Evolutionary conservation across 1,140 invertebrate genomes (phyloP).

Genomic region (Phortica variegata): DNA sequence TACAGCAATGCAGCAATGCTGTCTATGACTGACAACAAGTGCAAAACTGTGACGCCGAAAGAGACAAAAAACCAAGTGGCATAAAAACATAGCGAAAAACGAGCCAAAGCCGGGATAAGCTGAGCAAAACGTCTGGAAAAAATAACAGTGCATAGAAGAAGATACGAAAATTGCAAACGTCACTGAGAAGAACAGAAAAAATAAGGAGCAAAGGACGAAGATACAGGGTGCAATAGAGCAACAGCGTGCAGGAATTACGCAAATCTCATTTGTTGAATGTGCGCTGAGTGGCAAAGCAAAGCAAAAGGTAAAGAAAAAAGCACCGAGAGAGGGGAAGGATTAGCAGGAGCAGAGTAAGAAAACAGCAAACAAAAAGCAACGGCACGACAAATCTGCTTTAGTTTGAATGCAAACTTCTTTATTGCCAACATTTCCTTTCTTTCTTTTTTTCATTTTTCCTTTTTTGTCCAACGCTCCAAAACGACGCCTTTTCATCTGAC

Average conservation of each 20-base stretch:
- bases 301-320: neutral
- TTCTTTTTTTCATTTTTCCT: neutral
- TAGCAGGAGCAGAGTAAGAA: neutral
- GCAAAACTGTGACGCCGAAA: no score
- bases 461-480: no score
- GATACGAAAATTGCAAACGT: no score
- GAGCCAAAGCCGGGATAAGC: conserved; percentile 36
- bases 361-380: neutral
- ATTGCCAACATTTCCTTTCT: conserved; percentile 36
- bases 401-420: conserved; percentile 6
- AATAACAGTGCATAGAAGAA: no score
- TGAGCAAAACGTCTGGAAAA: no score
- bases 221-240: conserved; percentile 24
- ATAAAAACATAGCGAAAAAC: no score
- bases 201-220: conserved; percentile 10
- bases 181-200: conserved; percentile 23
- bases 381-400: conserved; percentile 47
- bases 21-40: no score
- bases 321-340: neutral
- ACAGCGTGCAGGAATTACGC: conserved; percentile 48
- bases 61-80: conserved; percentile 31
- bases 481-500: no score
- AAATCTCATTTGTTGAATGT: conserved; percentile 55
- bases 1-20: no score
- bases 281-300: conserved; percentile 38